phyloP scores from a whole-genome alignment of 2,113 vertebrate genomes.

The Chunga burmeisteri region DNA sequence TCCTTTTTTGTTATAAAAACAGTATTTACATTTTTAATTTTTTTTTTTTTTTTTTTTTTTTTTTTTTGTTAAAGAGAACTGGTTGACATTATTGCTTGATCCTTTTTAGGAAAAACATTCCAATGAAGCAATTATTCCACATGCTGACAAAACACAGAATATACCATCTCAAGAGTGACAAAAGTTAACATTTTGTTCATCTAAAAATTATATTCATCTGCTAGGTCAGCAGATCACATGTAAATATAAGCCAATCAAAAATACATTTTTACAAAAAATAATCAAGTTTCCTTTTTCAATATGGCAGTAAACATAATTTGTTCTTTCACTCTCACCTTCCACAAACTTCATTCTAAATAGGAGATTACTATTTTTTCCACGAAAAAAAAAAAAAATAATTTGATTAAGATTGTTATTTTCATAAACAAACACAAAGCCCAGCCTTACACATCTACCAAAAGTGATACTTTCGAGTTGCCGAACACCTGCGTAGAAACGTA shows the following conservation, averaged over 20 bases:
- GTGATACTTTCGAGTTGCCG: not conserved
- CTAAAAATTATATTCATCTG: conserved; percentile 9
- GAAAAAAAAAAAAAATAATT: not conserved
- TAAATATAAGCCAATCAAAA: conserved; percentile 43
- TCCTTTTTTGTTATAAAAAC: conserved; percentile 12
- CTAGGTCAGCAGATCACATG: not conserved
- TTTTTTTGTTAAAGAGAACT: conserved; percentile 30
- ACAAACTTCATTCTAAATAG: conserved; percentile 24
- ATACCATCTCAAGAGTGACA: conserved; percentile 17
- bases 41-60: not conserved
- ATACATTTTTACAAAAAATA: conserved; percentile 12
- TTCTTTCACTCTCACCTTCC: conserved; percentile 44
- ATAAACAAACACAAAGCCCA: conserved; percentile 45
- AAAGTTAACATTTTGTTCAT: conserved; percentile 20
- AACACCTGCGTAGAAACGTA: not conserved
- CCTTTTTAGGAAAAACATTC: conserved; percentile 20
- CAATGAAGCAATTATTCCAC: not conserved
- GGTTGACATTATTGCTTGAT: conserved; percentile 76
- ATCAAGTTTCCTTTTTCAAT: conserved; percentile 14
- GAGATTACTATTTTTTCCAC: not conserved
- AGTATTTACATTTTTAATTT: not conserved
- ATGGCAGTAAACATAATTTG: conserved; percentile 60
- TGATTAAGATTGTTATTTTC: conserved; percentile 29
- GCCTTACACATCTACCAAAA: not conserved
- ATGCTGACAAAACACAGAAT: conserved; percentile 13